Base-by-base conservation (phyloP, 2,888 invertebrate genomes). In the Perizoma flavofasciatum region DNA sequence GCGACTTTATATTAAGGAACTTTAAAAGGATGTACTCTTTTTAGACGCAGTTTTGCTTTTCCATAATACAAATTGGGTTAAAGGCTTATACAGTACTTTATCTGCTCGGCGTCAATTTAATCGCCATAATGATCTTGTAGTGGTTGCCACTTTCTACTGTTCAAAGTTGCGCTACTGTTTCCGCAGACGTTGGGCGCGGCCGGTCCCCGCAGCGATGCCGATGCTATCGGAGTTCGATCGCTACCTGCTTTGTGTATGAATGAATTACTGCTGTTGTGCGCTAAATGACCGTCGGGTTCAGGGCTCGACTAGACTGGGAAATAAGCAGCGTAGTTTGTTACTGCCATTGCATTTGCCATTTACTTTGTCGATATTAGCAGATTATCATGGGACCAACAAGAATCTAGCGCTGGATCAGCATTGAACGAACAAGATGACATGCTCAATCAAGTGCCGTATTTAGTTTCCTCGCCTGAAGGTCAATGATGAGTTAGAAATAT, bases 201-300 rank as follows among this genome's bases (percentile, higher is more conserved):
- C 61, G 61, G 59, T 65, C 61, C 47, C 61, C 55, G 63, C 63
- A 66, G 66, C 49, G 60, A 48, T 57, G 46, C 46, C 61, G 65
- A 65, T 66, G 63, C 11, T 72, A 76, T 65, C 63, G 54, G 49
- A 40, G 54, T 49, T 52, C 59, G 57, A 55, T 67, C 55, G 61
- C 63, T 64, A 69, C 66, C 66, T 71, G 66, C 70, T 71, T 73
- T 72, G 71, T 70, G 61, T 64, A 55, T 65, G 63, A 68, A 66
- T 65, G 65, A 65, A 63, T 66, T 63, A 55, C 62, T 55, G 52
- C 50, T 43, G 54, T 47, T 49, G 57, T 52, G 45, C 52, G 55
- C 63, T 55, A 52, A 58, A 60, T 55, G 49, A 51, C 59, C 58
- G 54, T 41, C 49, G 52, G 49, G 39, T 41, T 49, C 47, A 35